Evolutionary conservation across 2,888 invertebrate species (phyloP), one percentile per base, ranked within the genome.

Genomic region (Limnephilus rhombicus): DNA sequence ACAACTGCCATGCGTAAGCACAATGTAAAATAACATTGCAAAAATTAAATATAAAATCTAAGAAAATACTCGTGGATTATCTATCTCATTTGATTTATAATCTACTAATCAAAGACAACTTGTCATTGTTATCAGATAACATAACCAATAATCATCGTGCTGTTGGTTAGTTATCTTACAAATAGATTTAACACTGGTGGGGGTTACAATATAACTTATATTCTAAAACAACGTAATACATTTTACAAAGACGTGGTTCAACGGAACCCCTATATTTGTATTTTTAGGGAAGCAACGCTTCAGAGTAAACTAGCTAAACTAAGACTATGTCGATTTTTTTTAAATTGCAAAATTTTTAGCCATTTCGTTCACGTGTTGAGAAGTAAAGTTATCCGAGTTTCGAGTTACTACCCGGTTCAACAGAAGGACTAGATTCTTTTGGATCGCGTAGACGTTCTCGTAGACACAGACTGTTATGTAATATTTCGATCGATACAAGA

Each of bases 401-500:
- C 24, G 24, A 68, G 68, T 68, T 68, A 68, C 68, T 68, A 68
- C 24, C 68, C 68, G 68, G 24, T 68, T 53, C 53, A 53, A 18
- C 68, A n/a, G 68, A 18, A 68, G 68, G 68, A 68, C 68, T 68
- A 24, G 68, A 68, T 68, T 68, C 68, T 83, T 83, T 37, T 24
- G 37, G 83, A 83, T 83, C 37, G 83, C 37, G 83, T 37, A 83
- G 83, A 83, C 83, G 83, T 86, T 86, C 24, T 86, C 45, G 68
- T 68, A 68, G 68, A 68, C 68, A 29, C 41, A 86, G 86, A 45
- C 86, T 49, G 86, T 86, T 86, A 45, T 45, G 86, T 37, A 86
- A 86, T 45, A 45, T 45, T 86, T 86, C 45, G 86, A 86, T 86
- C 86, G 86, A 86, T 86, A 86, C n/a, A 45, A 37, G 24, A 45